Base-by-base conservation (phyloP, 1,140 invertebrate genomes). In the Ostrea edulis region DNA sequence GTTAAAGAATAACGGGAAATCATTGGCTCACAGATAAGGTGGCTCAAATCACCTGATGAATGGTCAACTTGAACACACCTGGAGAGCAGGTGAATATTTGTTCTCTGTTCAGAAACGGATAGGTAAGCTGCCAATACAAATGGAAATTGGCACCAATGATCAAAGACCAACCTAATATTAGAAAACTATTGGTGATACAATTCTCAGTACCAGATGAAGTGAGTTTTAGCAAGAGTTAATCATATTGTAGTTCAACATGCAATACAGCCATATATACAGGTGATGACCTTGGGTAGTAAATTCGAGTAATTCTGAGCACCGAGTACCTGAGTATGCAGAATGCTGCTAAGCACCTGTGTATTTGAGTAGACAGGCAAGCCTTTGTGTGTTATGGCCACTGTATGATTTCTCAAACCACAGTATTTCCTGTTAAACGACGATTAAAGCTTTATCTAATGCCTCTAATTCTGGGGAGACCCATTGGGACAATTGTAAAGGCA, bases 131-230 rank as follows among this genome's bases (percentile, higher is more conserved):
- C 68, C 68, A 77, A 77, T 77, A 25, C 29, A 77, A 77, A 77
- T 77, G 68, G 68, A 77, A 35, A 77, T 77, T 77, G 68, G 68
- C 68, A 77, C 25, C 68, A 35, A 14, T 77, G 68, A 77, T 77
- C 68, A 77, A 77, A 77, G 68, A 77, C 8, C 68, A 77, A 35
- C 29, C 22, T 25, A 77, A 29, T 44, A 29, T 77, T 35, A 44
- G 22, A 35, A 35, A 77, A 29, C 68, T 29, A 14, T 8, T 71
- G 68, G 25, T 77, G 68, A 77, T 77, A 77, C 68, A 77, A 77
- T 77, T 29, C 68, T 77, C 22, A 25, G 35, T 77, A 77, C 29
- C 12, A 77, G 68, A 77, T 77, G 68, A 77, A 77, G 14, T 77
- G 68, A 77, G 68, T 25, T 71, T 77, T 22, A 29, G 68, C 68